A percentile compares a stretch with the other conserved stretches of the same genome.
phyloP scores from a whole-genome alignment of 2,888 invertebrate species.

The Phengaris alcon region DNA sequence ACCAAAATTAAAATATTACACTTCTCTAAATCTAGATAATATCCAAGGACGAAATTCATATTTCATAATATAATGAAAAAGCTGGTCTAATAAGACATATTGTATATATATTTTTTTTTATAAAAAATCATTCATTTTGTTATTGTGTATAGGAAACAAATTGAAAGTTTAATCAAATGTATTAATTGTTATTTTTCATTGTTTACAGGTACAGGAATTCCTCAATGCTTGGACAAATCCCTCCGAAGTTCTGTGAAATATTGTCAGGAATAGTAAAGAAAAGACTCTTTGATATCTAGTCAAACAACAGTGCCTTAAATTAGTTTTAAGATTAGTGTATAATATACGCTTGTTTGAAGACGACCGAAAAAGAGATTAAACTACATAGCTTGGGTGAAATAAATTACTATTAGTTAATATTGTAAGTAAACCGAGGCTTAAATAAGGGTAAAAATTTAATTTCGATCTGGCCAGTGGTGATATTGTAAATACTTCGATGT shows the following conservation, averaged over 20 bases:
- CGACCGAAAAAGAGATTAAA: conserved; percentile 12
- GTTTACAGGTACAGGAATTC: conserved; percentile 55
- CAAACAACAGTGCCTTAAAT: conserved; percentile 72
- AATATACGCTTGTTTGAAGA: conserved; percentile 17
- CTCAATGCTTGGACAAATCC: conserved; percentile 60
- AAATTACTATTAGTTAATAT: not conserved
- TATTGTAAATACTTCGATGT: conserved; percentile 55
- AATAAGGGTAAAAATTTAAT: conserved; percentile 28
- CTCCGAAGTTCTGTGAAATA: conserved; percentile 64
- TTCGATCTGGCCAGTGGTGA: conserved; percentile 48
- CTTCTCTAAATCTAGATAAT: too few relatives aligned
- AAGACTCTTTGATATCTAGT: conserved; percentile 76
- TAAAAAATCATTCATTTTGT: conserved; percentile 24
- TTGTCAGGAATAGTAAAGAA: conserved; percentile 57
- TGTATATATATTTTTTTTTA: not conserved
- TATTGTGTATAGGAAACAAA: conserved; percentile 27
- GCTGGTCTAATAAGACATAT: not conserved
- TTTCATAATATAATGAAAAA: not conserved
- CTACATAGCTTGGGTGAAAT: conserved; percentile 2
- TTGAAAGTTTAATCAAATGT: conserved; percentile 37
- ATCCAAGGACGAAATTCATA: too few relatives aligned
- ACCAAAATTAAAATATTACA: too few relatives aligned
- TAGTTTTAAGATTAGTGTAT: conserved; percentile 32
- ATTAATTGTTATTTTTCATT: conserved; percentile 49
- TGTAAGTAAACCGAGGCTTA: conserved; percentile 37